phyloP scores from a whole-genome alignment of 2,113 vertebrate species.

The Marmota flaviventris region DNA sequence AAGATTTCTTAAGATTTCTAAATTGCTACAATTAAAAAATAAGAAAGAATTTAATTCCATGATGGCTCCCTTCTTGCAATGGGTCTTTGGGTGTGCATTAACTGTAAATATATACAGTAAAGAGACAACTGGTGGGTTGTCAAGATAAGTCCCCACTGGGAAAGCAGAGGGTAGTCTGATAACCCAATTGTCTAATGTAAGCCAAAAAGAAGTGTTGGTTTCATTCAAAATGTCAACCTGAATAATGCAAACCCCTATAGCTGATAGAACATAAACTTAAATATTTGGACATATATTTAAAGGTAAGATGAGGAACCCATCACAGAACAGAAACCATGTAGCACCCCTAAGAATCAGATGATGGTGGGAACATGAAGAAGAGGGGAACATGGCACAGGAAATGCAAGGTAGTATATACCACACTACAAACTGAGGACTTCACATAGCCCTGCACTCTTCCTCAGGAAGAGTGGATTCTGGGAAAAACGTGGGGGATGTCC shows the following conservation, averaged over 20 bases:
- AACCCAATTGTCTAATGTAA: background rate
- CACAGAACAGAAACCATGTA: background rate
- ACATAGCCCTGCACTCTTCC: background rate
- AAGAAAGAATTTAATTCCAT: background rate
- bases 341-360: background rate
- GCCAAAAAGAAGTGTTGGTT: background rate
- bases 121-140: background rate
- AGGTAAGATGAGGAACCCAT: background rate
- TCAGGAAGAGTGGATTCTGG: background rate
- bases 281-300: background rate
- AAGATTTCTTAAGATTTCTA: background rate
- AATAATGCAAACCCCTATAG: background rate
- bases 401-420: background rate
- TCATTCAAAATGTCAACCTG: background rate
- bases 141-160: background rate
- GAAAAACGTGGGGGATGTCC: background rate
- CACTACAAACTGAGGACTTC: background rate
- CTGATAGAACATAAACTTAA: background rate
- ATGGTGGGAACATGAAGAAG: background rate
- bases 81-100: background rate
- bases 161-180: background rate
- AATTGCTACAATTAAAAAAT: background rate
- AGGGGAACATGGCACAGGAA: background rate
- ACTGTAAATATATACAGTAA: background rate
- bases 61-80: background rate